Evolutionary conservation across 2,888 invertebrate genomes (phyloP), one percentile per base, ranked within the genome.

Genomic region (Falcaria lacertinaria): DNA sequence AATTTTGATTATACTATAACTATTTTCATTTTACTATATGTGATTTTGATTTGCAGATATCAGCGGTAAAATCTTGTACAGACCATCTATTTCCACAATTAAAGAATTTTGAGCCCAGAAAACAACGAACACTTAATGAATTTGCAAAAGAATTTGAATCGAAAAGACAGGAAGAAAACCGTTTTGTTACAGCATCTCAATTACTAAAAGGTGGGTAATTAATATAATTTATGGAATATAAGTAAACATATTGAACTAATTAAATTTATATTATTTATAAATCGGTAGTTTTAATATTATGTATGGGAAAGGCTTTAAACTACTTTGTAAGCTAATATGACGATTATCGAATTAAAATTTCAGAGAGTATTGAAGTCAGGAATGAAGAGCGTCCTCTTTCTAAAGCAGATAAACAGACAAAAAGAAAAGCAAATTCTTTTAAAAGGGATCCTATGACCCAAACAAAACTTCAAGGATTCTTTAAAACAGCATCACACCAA

Each of bases 41-140:
- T n/a, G n/a, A n/a, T n/a, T n/a, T n/a, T n/a, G n/a, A n/a, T 34
- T 80, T 89, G 33, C 58, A 94, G 94, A 90, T 94, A 69, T 77
- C 92, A 19, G 77, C 86, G 22, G 89, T 94, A 39, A 93, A 93
- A 65, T 89, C 91, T 46, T 81, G 83, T 50, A 92, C 65, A 48
- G 78, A 79, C 33, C 50, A 63, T 42, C 72, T 94, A 22, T 89
- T 91, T 62, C 90, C 92, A 5, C 67, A 86, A 32, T 70, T 94
- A 17, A 85, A 88, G 64, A 82, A 76, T 8, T 92, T 91, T 62
- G 80, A 90, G 52, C 91, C 92, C 0, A 84, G 76, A 45, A 90
- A 91, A 69, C 66, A 74, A 48, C 76, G 86, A 54, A 83, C 84
- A 40, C 81, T 91, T 39, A 65, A 80, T 75, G 85, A 71, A 72